Conservation (phyloP, 1,140 invertebrate genomes). For the Drosophila tropicalis region DNA sequence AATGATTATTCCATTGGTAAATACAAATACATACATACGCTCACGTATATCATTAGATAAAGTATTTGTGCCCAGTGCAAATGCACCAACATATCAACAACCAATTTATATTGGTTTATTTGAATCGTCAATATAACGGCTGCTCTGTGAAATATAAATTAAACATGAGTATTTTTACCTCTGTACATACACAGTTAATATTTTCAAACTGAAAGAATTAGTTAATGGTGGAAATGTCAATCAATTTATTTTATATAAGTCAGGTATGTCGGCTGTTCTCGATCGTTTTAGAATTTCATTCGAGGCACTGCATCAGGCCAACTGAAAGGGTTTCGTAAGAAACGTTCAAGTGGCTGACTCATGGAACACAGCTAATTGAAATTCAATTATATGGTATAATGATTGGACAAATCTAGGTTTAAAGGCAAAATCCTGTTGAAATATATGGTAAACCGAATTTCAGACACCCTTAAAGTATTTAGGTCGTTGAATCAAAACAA, state of each 20-base stretch:
- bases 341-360: not conserved
- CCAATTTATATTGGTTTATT: not conserved
- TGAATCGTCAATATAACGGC: not conserved
- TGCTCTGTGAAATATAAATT: conserved; percentile 1
- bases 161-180: conserved; percentile 4
- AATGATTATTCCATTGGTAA: too few species aligned
- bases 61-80: not conserved
- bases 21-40: not conserved
- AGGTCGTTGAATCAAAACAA: not conserved
- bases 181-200: conserved; percentile 1
- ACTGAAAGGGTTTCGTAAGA: not conserved
- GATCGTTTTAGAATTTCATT: not conserved
- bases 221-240: conserved; percentile 3
- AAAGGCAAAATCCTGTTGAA: not conserved
- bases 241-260: conserved; percentile 5
- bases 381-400: conserved; percentile 8
- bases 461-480: not conserved
- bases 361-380: not conserved
- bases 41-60: not conserved
- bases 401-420: conserved; percentile 8
- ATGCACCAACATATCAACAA: not conserved
- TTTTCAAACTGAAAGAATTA: not conserved
- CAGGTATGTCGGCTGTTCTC: not conserved
- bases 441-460: not conserved
- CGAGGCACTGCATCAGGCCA: too few species aligned